Conservation (phyloP, 1,140 invertebrate species). For the Lasioglossum baleicum region DNA sequence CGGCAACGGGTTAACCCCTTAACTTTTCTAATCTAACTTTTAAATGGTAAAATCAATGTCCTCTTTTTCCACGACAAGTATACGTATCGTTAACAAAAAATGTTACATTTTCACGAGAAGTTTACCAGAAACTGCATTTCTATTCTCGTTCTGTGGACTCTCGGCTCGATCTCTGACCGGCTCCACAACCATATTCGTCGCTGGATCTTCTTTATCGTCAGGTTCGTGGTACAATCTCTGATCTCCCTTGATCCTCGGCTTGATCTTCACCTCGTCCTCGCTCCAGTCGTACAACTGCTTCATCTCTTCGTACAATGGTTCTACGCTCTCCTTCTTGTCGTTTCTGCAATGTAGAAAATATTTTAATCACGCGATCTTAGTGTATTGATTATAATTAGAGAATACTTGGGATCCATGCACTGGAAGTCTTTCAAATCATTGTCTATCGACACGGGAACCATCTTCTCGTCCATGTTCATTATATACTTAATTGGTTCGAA, state of each 20-base stretch:
- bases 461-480: background rate
- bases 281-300: slow-evolving; percentile 54
- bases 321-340: background rate
- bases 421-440: background rate
- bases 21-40: too few relatives aligned
- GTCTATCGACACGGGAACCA: background rate
- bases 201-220: slow-evolving; percentile 31
- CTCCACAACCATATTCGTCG: background rate
- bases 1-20: too few relatives aligned
- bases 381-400: background rate
- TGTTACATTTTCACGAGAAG: background rate
- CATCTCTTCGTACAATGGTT: slow-evolving; percentile 52
- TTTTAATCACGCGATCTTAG: too few relatives aligned
- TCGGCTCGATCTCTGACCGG: background rate
- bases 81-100: too few relatives aligned
- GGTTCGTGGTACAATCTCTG: slow-evolving; percentile 47
- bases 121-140: slow-evolving; percentile 26
- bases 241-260: slow-evolving; percentile 50
- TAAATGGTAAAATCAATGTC: too few relatives aligned
- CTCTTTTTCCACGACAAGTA: too few relatives aligned
- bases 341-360: slow-evolving; percentile 9
- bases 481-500: background rate
- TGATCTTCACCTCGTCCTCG: slow-evolving; percentile 34
- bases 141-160: background rate
- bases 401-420: slow-evolving; percentile 13